Evolutionary conservation across 2,888 invertebrate genomes (phyloP).

Genomic region (Drosophila longiperda): DNA sequence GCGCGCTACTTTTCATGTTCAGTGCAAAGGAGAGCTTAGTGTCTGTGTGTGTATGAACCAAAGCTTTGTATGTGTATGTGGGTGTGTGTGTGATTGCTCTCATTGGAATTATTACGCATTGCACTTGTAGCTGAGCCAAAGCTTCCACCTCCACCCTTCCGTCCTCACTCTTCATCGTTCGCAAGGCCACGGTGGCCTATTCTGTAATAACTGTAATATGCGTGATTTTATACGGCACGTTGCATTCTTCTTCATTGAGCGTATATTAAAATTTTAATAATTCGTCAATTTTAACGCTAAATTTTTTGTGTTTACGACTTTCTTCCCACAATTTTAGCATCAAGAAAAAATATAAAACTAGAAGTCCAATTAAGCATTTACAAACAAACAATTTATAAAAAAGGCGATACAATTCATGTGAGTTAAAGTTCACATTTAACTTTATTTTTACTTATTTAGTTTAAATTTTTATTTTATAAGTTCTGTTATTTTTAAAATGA

Average conservation of each 20-base stretch:
- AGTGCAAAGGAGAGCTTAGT: constrained; percentile 32
- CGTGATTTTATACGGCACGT: neutral
- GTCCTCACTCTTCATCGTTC: neutral
- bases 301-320: constrained; percentile 29
- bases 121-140: constrained; percentile 53
- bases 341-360: constrained; percentile 1
- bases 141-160: constrained; percentile 11
- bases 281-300: constrained; percentile 20
- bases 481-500: neutral
- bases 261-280: neutral
- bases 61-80: constrained; percentile 30
- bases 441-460: neutral
- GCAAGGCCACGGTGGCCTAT: constrained; percentile 40
- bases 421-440: neutral
- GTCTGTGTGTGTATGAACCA: constrained; percentile 24
- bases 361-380: constrained; percentile 24
- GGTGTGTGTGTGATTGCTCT: constrained; percentile 22
- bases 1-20: constrained; percentile 51
- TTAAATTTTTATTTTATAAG: neutral
- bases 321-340: constrained; percentile 18
- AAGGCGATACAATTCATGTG: constrained; percentile 11
- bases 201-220: constrained; percentile 18
- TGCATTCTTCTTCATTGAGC: constrained; percentile 6
- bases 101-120: constrained; percentile 51
- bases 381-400: constrained; percentile 2